Percentiles rank a stretch among this genome's conserved stretches.
Evolutionary conservation across 2,113 vertebrate species (phyloP).

Genomic region (Corvus hawaiiensis): DNA sequence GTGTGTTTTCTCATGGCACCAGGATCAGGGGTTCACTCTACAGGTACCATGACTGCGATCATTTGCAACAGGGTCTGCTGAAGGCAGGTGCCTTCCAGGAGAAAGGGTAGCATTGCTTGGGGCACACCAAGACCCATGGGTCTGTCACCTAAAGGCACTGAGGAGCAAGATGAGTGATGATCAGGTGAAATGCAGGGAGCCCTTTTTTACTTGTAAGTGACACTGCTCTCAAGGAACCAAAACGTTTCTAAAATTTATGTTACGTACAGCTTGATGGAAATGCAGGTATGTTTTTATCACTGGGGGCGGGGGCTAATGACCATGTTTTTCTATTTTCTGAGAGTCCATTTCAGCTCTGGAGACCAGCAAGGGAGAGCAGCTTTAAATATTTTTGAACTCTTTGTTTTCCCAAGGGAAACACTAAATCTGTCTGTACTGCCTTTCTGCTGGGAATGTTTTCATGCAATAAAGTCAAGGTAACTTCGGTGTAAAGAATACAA

Average conservation of each 20-base stretch:
- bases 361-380: neutral
- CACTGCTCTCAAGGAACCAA: neutral
- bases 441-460: neutral
- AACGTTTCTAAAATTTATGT: neutral
- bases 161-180: neutral
- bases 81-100: neutral
- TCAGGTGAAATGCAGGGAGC: neutral
- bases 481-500: neutral
- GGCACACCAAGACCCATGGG: neutral
- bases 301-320: neutral
- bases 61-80: neutral
- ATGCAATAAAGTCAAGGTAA: neutral
- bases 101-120: neutral
- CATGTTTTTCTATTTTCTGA: neutral
- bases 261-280: neutral
- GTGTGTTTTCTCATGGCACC: neutral
- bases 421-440: neutral
- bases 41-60: fast-evolving
- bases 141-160: neutral
- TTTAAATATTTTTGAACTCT: neutral
- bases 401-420: neutral
- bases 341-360: neutral
- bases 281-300: neutral
- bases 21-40: neutral
- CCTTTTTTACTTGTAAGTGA: neutral